These are phyloP conservation scores for Calvadosia cruxmelitensis DNA, from an alignment of 30 jellyfish, hydroid and myxozoan species.

Conservation along the genomic window DNA sequence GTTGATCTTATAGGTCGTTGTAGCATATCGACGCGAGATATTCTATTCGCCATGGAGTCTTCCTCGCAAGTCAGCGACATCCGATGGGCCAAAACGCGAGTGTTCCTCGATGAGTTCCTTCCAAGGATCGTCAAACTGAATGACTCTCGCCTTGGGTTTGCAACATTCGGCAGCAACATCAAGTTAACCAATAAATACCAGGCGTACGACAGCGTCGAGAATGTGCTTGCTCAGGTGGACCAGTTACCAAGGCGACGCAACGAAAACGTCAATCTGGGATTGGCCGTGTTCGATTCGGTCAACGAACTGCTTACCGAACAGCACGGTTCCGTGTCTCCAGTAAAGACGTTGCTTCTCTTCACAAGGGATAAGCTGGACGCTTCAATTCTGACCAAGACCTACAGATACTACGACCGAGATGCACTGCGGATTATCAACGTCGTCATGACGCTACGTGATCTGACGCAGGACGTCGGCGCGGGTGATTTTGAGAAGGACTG, in stretches of 20 bases:
- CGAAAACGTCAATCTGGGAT: not conserved
- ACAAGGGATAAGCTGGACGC: constrained; percentile 15
- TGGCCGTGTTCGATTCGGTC: not conserved
- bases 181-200: constrained; percentile 13
- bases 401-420: constrained; percentile 24
- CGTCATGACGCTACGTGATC: constrained; percentile 4
- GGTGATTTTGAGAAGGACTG: too few species aligned
- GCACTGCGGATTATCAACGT: constrained; percentile 11
- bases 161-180: constrained; percentile 21
- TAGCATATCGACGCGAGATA: not conserved
- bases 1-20: too few species aligned
- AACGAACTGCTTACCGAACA: not conserved
- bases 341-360: constrained; percentile 15
- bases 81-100: not conserved
- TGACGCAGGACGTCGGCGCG: too few species aligned
- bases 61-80: not conserved
- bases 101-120: not conserved
- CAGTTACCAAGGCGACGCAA: too few species aligned
- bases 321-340: constrained; percentile 18
- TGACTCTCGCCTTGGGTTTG: too few species aligned
- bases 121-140: not conserved
- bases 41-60: not conserved
- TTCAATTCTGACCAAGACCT: not conserved
- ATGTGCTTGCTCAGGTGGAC: constrained; percentile 2
- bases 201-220: constrained; percentile 5